Conservation (phyloP, 1,140 invertebrate genomes). For the Bilobella aurantiaca region DNA sequence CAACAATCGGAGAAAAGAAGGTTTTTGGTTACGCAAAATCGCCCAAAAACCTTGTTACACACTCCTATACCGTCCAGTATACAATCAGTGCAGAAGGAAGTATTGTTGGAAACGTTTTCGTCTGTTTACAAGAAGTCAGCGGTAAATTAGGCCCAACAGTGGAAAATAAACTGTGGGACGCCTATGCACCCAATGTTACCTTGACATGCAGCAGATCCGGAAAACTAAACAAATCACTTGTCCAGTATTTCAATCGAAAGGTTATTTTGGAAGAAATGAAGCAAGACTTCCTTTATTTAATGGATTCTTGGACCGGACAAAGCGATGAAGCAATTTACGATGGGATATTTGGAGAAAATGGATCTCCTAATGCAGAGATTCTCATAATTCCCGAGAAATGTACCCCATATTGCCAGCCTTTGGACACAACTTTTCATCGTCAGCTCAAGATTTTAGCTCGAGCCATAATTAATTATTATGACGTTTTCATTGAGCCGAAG, state of each 20-base stretch:
- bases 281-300: slow-evolving; percentile 14
- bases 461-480: background rate
- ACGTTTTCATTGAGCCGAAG: background rate
- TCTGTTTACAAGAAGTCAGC: slow-evolving; percentile 20
- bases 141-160: slow-evolving; percentile 19
- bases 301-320: slow-evolving; percentile 23
- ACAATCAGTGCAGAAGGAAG: slow-evolving; percentile 11
- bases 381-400: slow-evolving; percentile 17
- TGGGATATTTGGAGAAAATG: slow-evolving; percentile 8
- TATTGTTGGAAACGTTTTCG: slow-evolving; percentile 17
- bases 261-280: slow-evolving; percentile 1
- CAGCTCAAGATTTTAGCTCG: slow-evolving; percentile 19
- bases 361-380: background rate
- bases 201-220: slow-evolving; percentile 18
- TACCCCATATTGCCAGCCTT: slow-evolving; percentile 19
- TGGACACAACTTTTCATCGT: slow-evolving; percentile 18
- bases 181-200: slow-evolving; percentile 13
- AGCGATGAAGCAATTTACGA: slow-evolving; percentile 6
- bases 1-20: slow-evolving; percentile 11
- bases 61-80: slow-evolving; percentile 24
- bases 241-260: slow-evolving; percentile 12
- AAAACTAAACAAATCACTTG: slow-evolving; percentile 11
- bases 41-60: slow-evolving; percentile 20
- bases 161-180: background rate
- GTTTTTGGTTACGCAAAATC: slow-evolving; percentile 16